phyloP scores from a whole-genome alignment of 2,888 invertebrate species.

The Amiota minor region DNA sequence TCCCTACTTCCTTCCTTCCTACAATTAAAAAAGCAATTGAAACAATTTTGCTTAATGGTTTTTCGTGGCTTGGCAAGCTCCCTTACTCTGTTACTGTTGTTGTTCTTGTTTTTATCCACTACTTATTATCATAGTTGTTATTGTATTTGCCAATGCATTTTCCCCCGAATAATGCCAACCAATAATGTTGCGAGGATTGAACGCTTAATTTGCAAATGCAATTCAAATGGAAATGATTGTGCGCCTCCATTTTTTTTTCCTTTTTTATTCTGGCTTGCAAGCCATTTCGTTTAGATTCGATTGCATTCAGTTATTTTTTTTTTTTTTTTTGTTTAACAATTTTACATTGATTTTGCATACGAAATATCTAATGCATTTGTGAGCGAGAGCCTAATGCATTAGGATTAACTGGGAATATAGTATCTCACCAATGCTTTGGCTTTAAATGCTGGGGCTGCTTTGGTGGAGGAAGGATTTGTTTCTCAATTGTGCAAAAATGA shows the following conservation, averaged over 20 bases:
- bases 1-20: neutral
- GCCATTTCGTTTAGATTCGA: neutral
- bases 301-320: neutral
- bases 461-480: neutral
- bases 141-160: neutral
- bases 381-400: constrained; percentile 20
- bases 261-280: neutral
- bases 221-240: constrained; percentile 6
- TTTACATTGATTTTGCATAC: constrained; percentile 2
- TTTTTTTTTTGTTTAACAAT: neutral
- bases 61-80: constrained; percentile 1
- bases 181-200: neutral
- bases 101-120: neutral
- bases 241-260: neutral
- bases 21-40: constrained; percentile 35
- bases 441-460: neutral
- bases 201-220: constrained; percentile 23
- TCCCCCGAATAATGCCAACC: neutral
- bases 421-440: neutral
- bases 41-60: constrained; percentile 32
- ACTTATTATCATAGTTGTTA: neutral
- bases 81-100: neutral
- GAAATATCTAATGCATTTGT: constrained; percentile 10
- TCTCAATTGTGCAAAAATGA: neutral
- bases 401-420: constrained; percentile 16